A percentile compares a stretch with the other conserved stretches of the same genome.
Conservation (phyloP, 2,797 vertebrate genomes). For the Helicolenus hilgendorfi region DNA sequence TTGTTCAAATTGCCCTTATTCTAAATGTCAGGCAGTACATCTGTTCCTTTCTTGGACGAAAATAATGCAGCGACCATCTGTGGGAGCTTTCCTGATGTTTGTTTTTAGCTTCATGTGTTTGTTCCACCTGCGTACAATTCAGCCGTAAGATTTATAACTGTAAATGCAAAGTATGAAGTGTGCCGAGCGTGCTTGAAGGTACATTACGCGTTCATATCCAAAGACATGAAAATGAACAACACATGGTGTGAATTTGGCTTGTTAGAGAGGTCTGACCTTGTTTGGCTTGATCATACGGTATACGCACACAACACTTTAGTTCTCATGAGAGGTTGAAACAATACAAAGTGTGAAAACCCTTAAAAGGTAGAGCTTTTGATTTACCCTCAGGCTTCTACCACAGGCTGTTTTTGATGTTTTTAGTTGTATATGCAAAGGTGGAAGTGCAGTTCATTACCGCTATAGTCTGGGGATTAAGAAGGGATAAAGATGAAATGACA, state of each 20-base stretch:
- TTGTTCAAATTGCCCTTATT: conserved; percentile 39
- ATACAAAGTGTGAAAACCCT: conserved; percentile 16
- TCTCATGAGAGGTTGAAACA: conserved; percentile 6
- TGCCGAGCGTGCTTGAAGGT: background rate
- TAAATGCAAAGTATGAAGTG: background rate
- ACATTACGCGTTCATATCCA: background rate
- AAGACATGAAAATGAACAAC: conserved; percentile 8
- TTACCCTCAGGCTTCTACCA: conserved; percentile 2
- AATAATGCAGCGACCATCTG: conserved; percentile 35
- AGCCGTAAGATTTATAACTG: conserved; percentile 10
- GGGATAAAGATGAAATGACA: background rate
- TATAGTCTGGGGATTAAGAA: background rate
- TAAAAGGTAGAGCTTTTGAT: conserved; percentile 12
- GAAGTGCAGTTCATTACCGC: conserved; percentile 8
- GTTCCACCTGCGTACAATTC: conserved; percentile 4
- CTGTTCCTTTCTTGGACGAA: conserved; percentile 33
- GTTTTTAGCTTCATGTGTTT: conserved; percentile 22
- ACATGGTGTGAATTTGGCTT: background rate
- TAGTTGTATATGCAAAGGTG: conserved; percentile 20
- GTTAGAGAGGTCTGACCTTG: background rate
- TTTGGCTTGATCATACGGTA: conserved; percentile 1
- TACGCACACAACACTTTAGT: background rate
- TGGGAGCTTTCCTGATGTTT: conserved; percentile 17
- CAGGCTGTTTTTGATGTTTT: conserved; percentile 3
- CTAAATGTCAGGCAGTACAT: conserved; percentile 58